Evolutionary conservation across 2,888 invertebrate genomes (phyloP), one percentile per base, ranked within the genome.

Genomic region (Aricia artaxerxes): DNA sequence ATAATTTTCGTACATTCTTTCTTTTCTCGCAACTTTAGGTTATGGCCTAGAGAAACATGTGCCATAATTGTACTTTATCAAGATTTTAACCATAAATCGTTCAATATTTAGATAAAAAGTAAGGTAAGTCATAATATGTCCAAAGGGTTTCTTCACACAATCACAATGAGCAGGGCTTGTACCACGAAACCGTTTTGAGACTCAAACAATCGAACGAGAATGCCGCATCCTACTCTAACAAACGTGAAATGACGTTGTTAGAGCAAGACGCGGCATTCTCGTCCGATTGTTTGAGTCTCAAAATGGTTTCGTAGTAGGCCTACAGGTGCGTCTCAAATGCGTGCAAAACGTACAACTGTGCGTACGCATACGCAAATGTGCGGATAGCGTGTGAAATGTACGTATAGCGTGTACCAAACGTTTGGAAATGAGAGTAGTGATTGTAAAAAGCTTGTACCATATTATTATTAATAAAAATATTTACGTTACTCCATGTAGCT

Each of bases 341-440:
- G 77, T 79, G 73, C 64, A 64, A 64, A 61, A 64, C 9, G 64
- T 64, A 64, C 64, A 64, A 1, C 3, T 1, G 31, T 64, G 64
- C 64, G 64, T 64, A 11, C 31, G 31, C 3, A 4, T 4, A 31
- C 31, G 24, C 64, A 31, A 31, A 69, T 69, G 35, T 13, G 35
- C 35, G 69, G 31, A 6, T 64, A 31, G 64, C 64, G 11, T 61
- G 24, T n/a, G 7, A 61, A 61, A 61, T 4, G 57, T 57, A 57
- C 16, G 57, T 57, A 57, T 57, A 57, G 57, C 57, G 4, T 57
- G 57, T 57, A 4, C 4, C 4, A 13, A 57, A 57, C 16, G 13
- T 57, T 57, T 11, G 49, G 2, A 49, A 49, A 49, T 9, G 49
- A 49, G 11, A 3, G 49, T 9, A 11, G 49, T 11, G 11, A 49